These are phyloP conservation scores for Coptodon rendalli DNA, from an alignment of 2,113 vertebrate species.

Conservation along the genomic window DNA sequence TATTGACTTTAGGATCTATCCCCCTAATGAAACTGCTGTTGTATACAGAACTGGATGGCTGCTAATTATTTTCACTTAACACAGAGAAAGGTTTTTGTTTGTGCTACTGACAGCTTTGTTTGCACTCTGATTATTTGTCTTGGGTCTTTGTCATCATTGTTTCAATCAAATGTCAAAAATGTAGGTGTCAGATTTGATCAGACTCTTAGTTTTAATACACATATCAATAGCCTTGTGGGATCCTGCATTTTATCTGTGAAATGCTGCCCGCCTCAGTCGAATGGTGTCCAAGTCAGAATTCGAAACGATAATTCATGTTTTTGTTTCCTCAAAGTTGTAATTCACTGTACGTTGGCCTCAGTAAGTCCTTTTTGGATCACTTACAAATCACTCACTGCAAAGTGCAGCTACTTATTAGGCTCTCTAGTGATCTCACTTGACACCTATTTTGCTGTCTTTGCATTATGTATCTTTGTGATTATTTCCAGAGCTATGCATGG, in stretches of 20 bases:
- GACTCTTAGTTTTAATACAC: neutral
- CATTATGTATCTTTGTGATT: neutral
- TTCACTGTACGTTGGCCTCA: neutral
- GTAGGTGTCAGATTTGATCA: neutral
- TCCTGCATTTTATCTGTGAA: neutral
- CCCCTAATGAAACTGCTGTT: neutral
- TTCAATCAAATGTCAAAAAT: neutral
- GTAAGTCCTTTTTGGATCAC: neutral
- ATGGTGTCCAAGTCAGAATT: neutral
- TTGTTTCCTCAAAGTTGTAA: neutral
- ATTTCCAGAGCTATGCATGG: neutral
- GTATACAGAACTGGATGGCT: neutral
- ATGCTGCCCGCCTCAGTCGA: neutral
- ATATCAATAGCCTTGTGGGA: accelerated
- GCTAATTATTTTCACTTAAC: neutral
- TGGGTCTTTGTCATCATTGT: neutral
- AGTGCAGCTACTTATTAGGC: neutral
- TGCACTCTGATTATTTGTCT: neutral
- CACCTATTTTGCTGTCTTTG: neutral
- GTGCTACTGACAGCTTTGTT: neutral
- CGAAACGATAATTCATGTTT: neutral
- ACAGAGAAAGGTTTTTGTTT: neutral
- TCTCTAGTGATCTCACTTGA: neutral
- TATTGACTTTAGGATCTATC: neutral
- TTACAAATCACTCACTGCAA: neutral